Evolutionary conservation across 2,113 vertebrate species (phyloP), one percentile per base, ranked within the genome.

Genomic region (Prietella phreatophila): DNA sequence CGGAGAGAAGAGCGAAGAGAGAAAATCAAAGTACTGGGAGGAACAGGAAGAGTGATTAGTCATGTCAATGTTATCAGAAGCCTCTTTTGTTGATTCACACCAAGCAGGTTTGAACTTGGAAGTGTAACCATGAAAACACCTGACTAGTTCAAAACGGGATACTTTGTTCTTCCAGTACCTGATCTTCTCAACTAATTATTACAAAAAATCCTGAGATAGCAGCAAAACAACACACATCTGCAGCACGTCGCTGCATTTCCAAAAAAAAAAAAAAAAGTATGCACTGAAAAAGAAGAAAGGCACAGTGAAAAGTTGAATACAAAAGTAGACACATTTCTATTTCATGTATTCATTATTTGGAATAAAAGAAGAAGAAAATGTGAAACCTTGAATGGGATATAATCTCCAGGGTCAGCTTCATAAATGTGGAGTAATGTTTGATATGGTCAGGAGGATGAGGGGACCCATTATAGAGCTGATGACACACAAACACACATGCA

Each of bases 41-140:
- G 92, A 95, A 92, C 93, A 92, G 90, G 91, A 91, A 94, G 92
- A 93, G 85, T 93, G 92, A 95, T 96, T 95, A 95, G 94, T 95
- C 93, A 95, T 95, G 95, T 96, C 94, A 95, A 86, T 94, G 95
- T 95, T 95, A 95, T 95, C 94, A 95, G 95, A 93, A 93, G 94
- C 95, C 95, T 96, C 94, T 96, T 96, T 95, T 95, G 95, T 94
- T 93, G 92, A 94, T 93, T 93, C 91, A 92, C 90, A 93, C 92
- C 89, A 76, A 89, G 92, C 93, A 89, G 86, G 91, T 92, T 94
- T 94, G 92, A 93, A 89, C 92, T 91, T 92, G 93, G 92, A 89
- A 90, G 90, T 91, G 7, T 1, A 80, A 30, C 47, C 27, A 30
- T 55, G 55, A 91, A 78, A 91, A 58, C 88, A 89, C 92, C 87